Evolutionary conservation across 2,888 invertebrate genomes (phyloP).

Genomic region (Callyntrura guangdongensis): DNA sequence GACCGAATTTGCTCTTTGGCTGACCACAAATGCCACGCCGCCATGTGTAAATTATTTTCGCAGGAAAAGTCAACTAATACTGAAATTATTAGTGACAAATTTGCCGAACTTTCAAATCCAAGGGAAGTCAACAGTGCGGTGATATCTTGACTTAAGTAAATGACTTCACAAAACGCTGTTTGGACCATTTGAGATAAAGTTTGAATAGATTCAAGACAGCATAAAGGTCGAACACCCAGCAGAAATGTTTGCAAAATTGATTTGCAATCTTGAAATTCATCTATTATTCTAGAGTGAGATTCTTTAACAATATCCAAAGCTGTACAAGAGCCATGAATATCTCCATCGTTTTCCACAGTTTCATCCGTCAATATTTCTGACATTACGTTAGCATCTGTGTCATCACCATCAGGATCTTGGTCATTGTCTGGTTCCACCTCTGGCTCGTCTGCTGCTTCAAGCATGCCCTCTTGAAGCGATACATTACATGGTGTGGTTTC

Average conservation of each 20-base stretch:
- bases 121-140: slow-evolving; percentile 75
- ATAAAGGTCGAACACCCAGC: slow-evolving; percentile 71
- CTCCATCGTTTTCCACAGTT: slow-evolving; percentile 39
- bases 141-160: slow-evolving; percentile 79
- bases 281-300: slow-evolving; percentile 64
- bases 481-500: slow-evolving; percentile 84
- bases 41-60: slow-evolving; percentile 76
- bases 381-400: slow-evolving; percentile 77
- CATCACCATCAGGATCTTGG: slow-evolving; percentile 66
- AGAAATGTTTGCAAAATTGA: slow-evolving; percentile 76
- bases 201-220: slow-evolving; percentile 79
- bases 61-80: slow-evolving; percentile 75
- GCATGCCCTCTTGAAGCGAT: slow-evolving; percentile 80
- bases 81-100: slow-evolving; percentile 73
- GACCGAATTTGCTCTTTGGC: slow-evolving; percentile 77
- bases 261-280: slow-evolving; percentile 78
- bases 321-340: slow-evolving; percentile 27
- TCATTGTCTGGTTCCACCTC: slow-evolving; percentile 53
- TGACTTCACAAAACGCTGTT: slow-evolving; percentile 79
- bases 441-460: slow-evolving; percentile 75
- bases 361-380: slow-evolving; percentile 77
- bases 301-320: slow-evolving; percentile 55
- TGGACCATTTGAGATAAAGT: slow-evolving; percentile 81
- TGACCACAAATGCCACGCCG: slow-evolving; percentile 80
- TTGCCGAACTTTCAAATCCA: slow-evolving; percentile 79